Percentiles rank a stretch among this genome's conserved stretches.
Evolutionary conservation across 2,797 vertebrate genomes (phyloP).

Genomic region (Podarcis siculus): DNA sequence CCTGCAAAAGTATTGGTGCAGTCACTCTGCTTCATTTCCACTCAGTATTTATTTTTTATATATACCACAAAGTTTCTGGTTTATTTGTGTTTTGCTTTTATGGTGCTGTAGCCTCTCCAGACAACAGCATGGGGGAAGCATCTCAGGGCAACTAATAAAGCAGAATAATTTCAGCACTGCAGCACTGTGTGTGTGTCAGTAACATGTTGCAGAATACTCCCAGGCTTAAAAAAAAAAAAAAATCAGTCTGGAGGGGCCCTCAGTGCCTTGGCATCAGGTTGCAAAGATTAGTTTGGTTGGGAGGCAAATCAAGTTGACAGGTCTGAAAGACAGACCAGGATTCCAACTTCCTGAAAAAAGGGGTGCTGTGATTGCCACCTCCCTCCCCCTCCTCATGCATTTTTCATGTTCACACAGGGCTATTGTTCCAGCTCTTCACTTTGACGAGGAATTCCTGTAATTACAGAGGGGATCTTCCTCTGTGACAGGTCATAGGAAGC

Average conservation of each 20-base stretch:
- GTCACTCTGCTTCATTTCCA: too few species aligned
- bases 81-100: too few species aligned
- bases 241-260: background rate
- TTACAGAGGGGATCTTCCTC: conserved; percentile 43
- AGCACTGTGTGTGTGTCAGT: too few species aligned
- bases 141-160: too few species aligned
- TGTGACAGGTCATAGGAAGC: conserved; percentile 58
- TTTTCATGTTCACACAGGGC: background rate
- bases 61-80: too few species aligned
- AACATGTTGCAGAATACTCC: too few species aligned
- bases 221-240: too few species aligned
- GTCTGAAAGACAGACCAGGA: conserved; percentile 47
- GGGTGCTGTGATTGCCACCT: background rate
- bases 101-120: too few species aligned
- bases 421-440: conserved; percentile 44
- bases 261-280: background rate
- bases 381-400: background rate
- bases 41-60: too few species aligned
- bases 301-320: conserved; percentile 43
- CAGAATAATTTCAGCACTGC: too few species aligned
- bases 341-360: conserved; percentile 44
- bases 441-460: conserved; percentile 55
- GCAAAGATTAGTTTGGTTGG: conserved; percentile 50
- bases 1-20: too few species aligned
- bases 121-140: too few species aligned